Evolutionary conservation across 2,888 invertebrate species (phyloP).

Genomic region (Prenolepis imparis): DNA sequence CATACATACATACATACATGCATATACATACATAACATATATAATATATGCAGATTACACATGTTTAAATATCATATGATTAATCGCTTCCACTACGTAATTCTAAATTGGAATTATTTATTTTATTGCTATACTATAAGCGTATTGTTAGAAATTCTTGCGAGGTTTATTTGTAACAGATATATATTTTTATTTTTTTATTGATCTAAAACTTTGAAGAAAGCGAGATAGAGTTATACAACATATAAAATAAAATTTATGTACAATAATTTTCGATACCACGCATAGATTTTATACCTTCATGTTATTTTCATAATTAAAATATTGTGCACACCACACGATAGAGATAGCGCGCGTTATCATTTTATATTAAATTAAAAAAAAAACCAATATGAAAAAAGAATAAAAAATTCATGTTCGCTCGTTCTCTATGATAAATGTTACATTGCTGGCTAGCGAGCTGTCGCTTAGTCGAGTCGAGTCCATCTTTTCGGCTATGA

Average conservation of each 20-base stretch:
- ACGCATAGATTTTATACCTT: background rate
- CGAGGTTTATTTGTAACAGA: slow-evolving; percentile 20
- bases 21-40: background rate
- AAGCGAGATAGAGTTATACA: background rate
- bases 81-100: background rate
- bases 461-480: slow-evolving; percentile 57
- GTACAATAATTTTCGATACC: slow-evolving; percentile 1
- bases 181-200: slow-evolving; percentile 46
- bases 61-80: background rate
- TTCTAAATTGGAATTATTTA: slow-evolving; percentile 5
- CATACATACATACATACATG: slow-evolving; percentile 4
- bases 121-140: slow-evolving; percentile 18
- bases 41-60: background rate
- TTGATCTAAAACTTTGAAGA: slow-evolving; percentile 11
- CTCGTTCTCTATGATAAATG: slow-evolving; percentile 78
- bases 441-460: slow-evolving; percentile 76
- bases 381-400: background rate
- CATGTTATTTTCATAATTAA: background rate
- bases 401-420: background rate
- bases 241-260: slow-evolving; percentile 25
- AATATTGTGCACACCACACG: background rate
- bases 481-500: background rate
- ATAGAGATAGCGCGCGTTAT: background rate
- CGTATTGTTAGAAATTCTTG: slow-evolving; percentile 6
- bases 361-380: background rate